Evolutionary conservation across 2,888 invertebrate genomes (phyloP), one percentile per base, ranked within the genome.

Genomic region (Drosophila recens): DNA sequence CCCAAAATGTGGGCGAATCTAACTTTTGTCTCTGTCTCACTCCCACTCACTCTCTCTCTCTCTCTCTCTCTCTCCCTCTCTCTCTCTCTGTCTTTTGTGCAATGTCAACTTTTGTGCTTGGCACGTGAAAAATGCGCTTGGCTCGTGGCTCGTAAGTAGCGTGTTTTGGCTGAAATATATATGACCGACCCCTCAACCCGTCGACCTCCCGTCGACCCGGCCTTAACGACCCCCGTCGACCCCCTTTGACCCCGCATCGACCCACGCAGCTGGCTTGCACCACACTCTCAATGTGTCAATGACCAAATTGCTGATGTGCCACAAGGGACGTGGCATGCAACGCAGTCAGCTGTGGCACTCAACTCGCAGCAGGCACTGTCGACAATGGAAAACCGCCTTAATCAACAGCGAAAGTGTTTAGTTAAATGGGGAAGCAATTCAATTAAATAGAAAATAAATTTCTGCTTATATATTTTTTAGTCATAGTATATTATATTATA

Each of bases 301-400:
- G 76, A 74, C 69, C 69, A 76, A 79, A 65, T 62, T 59, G 61
- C 56, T 58, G 38, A 68, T 59, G 58, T 45, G 62, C 38, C 65
- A 45, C 65, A 20, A 20, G 54, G 53, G 57, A 53, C 38, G 43
- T 42, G 33, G 36, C 40, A n/a, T 43, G 40, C n/a, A 57, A 15
- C 11, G 46, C 33, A 43, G 54, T 48, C 17, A 40, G 40, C 27
- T 53, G 15, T 13, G 34, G 36, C 52, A 42, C 17, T 27, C 8
- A 45, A 36, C 56, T 33, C 17, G 11, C 45, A 57, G 53, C 42
- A 11, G 53, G 30, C 30, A 30, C 23, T 27, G 27, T 17, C 13
- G 15, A 42, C 42, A 30, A 30, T 17, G 13, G 5, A 27, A 20
- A 23, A 45, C 13, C 23, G 13, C 20, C 13, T 13, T 45, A 23